Conservation (phyloP, 2,797 vertebrate species). For the Macropus fuliginosus region DNA sequence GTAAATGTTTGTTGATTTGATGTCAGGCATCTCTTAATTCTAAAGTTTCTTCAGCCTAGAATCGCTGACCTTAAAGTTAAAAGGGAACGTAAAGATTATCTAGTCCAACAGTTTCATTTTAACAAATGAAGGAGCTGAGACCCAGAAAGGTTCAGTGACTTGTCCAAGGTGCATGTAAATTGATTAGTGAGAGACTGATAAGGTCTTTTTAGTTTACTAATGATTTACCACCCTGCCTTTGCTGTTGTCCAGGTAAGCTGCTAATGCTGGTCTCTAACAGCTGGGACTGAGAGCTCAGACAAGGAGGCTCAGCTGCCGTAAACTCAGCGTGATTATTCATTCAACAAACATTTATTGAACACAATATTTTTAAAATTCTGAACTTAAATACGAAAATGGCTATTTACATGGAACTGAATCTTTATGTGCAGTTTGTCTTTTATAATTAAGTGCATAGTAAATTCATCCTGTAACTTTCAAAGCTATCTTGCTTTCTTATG, state of each 20-base stretch:
- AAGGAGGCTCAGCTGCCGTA: not conserved
- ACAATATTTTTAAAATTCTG: not conserved
- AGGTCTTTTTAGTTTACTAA: not conserved
- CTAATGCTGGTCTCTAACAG: not conserved
- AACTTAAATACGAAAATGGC: not conserved
- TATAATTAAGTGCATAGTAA: not conserved
- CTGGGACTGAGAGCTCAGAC: not conserved
- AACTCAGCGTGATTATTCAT: not conserved
- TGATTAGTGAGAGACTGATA: not conserved
- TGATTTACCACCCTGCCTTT: not conserved
- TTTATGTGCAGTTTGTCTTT: not conserved
- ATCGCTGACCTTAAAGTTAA: not conserved
- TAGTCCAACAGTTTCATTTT: not conserved
- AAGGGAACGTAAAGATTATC: not conserved
- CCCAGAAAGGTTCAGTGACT: not conserved
- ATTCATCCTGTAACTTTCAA: not conserved
- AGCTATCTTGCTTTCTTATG: not conserved
- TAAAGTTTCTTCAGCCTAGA: not conserved
- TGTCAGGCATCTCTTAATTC: not conserved
- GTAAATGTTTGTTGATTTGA: slow-evolving; percentile 36
- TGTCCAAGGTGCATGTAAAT: not conserved
- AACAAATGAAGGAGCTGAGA: not conserved
- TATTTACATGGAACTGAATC: not conserved
- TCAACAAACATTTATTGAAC: not conserved
- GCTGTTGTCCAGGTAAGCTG: not conserved